A percentile compares a stretch with the other conserved stretches of the same genome.
Evolutionary conservation across 1,140 invertebrate genomes (phyloP).

Genomic region (honey bee (Apis mellifera)): Amel_HAv3.1 CM009944.2:9452501-9453000

Average conservation of each 20-base stretch:
- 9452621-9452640: constrained; percentile 40
- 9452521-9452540: neutral
- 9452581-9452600: constrained; percentile 32
- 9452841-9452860: constrained; percentile 17
- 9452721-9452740: constrained; percentile 66
- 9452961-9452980: constrained; percentile 44
- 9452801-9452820: constrained; percentile 27
- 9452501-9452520: constrained; percentile 28
- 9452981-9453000: neutral
- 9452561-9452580: constrained; percentile 1
- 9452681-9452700: constrained; percentile 61
- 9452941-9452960: constrained; percentile 6
- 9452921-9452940: neutral
- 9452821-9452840: constrained; percentile 9
- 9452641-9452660: constrained; percentile 42
- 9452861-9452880: neutral
- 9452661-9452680: constrained; percentile 33
- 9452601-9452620: constrained; percentile 8
- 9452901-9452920: neutral
- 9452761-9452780: constrained; percentile 80
- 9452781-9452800: constrained; percentile 66
- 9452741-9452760: constrained; percentile 76
- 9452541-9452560: constrained; percentile 5
- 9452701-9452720: constrained; percentile 65
- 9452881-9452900: too few species aligned